phyloP scores from a whole-genome alignment of 2,797 vertebrate genomes.

The Myotis myotis region DNA sequence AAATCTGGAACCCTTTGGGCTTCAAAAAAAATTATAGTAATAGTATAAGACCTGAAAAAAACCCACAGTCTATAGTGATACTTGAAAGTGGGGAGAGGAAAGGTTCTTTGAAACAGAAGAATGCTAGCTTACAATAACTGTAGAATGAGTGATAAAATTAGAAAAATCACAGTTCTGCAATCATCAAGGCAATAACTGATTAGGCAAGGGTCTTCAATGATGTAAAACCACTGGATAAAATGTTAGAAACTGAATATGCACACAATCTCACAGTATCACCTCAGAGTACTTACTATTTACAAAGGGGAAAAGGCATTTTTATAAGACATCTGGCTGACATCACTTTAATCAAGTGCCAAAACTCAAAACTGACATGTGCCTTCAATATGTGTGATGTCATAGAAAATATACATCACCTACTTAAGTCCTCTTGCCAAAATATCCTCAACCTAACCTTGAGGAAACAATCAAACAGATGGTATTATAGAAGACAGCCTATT shows the following conservation, averaged over 20 bases:
- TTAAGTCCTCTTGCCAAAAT: not conserved
- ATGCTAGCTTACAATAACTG: not conserved
- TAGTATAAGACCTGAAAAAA: not conserved
- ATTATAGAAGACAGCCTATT: not conserved
- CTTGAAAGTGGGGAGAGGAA: not conserved
- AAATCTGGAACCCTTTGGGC: not conserved
- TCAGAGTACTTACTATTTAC: not conserved
- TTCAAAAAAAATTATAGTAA: not conserved
- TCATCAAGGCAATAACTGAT: not conserved
- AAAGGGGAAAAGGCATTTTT: not conserved
- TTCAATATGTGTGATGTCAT: not conserved
- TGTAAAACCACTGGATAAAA: not conserved
- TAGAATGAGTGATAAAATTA: not conserved
- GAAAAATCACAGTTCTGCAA: not conserved
- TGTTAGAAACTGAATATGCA: not conserved
- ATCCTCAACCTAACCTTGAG: not conserved
- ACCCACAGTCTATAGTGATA: not conserved
- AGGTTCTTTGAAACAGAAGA: not conserved
- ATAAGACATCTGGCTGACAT: not conserved
- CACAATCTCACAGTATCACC: not conserved
- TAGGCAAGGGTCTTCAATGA: not conserved
- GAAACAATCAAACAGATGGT: conserved; percentile 2
- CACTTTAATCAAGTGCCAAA: not conserved
- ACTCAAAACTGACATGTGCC: not conserved
- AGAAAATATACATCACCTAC: not conserved